These are phyloP conservation scores for Orthonevra nobilis DNA, from an alignment of 2,888 invertebrate species.

Conservation along the genomic window DNA sequence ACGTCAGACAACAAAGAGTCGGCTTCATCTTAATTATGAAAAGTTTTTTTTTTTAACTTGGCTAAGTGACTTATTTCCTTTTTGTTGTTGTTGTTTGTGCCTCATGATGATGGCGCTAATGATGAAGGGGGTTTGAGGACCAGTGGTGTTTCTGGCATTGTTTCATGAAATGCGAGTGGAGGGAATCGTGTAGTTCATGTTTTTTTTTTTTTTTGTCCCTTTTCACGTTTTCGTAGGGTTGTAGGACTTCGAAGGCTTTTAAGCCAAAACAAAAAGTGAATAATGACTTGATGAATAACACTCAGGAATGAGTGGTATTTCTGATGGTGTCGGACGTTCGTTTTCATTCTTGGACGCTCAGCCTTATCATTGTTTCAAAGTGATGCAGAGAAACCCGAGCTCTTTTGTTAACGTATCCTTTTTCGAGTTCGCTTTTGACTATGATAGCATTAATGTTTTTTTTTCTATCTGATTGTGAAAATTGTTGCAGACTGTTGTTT, in stretches of 20 bases:
- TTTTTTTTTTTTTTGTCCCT: no score
- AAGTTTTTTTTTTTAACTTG: conserved; percentile 40
- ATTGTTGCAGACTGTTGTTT: no score
- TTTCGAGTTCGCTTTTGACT: no score
- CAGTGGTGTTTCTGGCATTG: conserved; percentile 49
- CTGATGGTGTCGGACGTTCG: conserved; percentile 28
- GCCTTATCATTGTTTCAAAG: conserved; percentile 35
- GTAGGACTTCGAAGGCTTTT: conserved; percentile 11
- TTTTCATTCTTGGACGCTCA: conserved; percentile 20
- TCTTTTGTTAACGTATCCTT: no score
- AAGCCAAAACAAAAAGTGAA: conserved; percentile 51
- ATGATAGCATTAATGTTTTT: no score
- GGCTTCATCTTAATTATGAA: conserved; percentile 66
- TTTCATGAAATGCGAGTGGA: conserved; percentile 66
- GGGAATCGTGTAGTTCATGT: no score
- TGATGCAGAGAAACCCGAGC: no score
- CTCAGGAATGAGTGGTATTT: conserved; percentile 24
- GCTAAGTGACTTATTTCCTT: conserved; percentile 63
- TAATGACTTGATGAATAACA: conserved; percentile 66
- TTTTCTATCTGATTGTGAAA: no score
- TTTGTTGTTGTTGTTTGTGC: conserved; percentile 15
- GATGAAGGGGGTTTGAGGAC: neutral
- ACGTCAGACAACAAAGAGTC: conserved; percentile 63
- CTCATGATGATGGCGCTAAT: neutral
- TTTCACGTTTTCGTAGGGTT: no score